Conservation (phyloP, 2,113 vertebrate genomes). For the Aldabrachelys gigantea region DNA sequence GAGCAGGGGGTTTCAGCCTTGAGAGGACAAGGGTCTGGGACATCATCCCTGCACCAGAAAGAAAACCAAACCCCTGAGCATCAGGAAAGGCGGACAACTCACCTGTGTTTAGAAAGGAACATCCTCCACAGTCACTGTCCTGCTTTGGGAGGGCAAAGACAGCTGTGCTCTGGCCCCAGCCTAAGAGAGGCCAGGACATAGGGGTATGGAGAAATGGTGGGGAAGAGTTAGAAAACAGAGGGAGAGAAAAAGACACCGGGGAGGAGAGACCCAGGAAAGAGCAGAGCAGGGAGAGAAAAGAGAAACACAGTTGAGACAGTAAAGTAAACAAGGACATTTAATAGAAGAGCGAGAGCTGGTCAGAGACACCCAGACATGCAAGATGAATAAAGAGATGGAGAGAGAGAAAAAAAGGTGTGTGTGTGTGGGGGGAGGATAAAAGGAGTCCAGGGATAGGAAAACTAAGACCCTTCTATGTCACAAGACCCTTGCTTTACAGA, state of each 20-base stretch:
- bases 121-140: neutral
- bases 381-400: neutral
- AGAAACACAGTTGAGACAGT: too few relatives aligned
- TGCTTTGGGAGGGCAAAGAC: neutral
- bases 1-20: accelerated
- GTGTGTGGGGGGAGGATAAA: neutral
- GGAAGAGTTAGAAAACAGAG: neutral
- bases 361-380: neutral
- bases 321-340: neutral
- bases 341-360: neutral
- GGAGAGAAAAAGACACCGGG: too few relatives aligned
- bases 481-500: neutral
- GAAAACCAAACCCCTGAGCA: accelerated
- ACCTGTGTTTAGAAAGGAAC: neutral
- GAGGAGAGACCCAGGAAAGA: neutral
- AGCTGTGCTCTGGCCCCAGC: neutral
- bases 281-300: neutral
- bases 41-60: accelerated
- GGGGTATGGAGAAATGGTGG: neutral
- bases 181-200: neutral
- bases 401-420: neutral
- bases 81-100: neutral
- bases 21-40: accelerated
- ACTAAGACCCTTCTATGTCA: neutral
- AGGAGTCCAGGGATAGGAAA: neutral